Conservation (phyloP, 2,113 vertebrate genomes). For the Geothlypis trichas region DNA sequence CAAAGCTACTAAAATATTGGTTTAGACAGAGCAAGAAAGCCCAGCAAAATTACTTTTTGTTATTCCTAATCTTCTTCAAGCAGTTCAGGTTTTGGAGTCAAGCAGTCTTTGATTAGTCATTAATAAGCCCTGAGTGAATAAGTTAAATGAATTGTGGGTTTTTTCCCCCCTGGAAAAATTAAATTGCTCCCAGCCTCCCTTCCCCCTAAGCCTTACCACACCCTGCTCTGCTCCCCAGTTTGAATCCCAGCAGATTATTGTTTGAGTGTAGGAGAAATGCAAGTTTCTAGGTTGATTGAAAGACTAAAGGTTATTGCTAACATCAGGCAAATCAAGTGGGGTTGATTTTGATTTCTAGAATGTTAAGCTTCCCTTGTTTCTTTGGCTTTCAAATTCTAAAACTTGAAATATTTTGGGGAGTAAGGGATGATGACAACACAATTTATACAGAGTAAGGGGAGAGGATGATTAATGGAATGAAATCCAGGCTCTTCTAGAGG, state of each 20-base stretch:
- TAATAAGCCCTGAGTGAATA: not conserved
- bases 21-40: not conserved
- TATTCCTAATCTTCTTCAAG: not conserved
- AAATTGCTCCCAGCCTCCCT: not conserved
- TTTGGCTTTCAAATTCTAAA: not conserved
- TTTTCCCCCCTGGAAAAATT: not conserved
- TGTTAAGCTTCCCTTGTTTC: not conserved
- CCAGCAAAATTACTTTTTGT: not conserved
- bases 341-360: not conserved
- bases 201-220: not conserved
- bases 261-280: not conserved
- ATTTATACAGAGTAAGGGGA: not conserved
- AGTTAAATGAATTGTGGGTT: not conserved
- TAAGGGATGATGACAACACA: not conserved
- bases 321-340: not conserved
- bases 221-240: not conserved
- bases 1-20: not conserved
- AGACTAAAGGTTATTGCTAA: not conserved
- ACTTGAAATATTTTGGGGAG: not conserved
- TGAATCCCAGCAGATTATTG: not conserved
- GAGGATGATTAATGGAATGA: not conserved
- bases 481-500: not conserved
- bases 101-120: not conserved
- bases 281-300: not conserved
- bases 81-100: not conserved